Base-by-base conservation (phyloP, 1,140 invertebrate genomes). In the Hyposmocoma kahamanoa region DNA sequence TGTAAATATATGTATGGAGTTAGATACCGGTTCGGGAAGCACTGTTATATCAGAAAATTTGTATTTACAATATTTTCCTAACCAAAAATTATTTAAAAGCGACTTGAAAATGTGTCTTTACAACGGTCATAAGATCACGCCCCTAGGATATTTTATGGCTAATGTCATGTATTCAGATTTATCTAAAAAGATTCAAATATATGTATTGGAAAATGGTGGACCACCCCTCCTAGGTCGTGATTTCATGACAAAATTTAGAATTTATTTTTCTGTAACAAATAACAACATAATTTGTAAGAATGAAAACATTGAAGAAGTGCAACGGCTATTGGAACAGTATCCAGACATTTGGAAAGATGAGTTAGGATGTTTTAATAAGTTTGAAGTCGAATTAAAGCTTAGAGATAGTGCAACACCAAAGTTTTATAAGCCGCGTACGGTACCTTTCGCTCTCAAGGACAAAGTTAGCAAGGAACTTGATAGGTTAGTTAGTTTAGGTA, bases 381-480 rank as follows among this genome's bases (percentile, higher is more conserved):
- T 20, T 52, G 24, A 41, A 24, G 17, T 45, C 2, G 19, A 3
- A n/a, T 30, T 45, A n/a, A 28, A 19, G 26, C 24, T n/a, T 10
- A 34, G 15, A n/a, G 4, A 8, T 4, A 4, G n/a, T 10, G 32
- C 8, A 10, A 34, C 4, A 34, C 57, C 47, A 46, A 55, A 11
- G 26, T 54, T 32, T 30, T 48, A 34, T 47, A 55, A 51, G 41
- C 47, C 13, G n/a, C 48, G 26, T 8, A 22, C 10, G 28, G 43
- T 21, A 30, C 48, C 20, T 30, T 59, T 42, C n/a, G 36, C 43
- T 17, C 22, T 13, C 30, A 54, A 8, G 41, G 45, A 26, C 26
- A 49, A 38, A 56, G 59, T 36, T 43, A 67, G n/a, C 80, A 75
- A 67, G 73, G 74, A 10, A 67, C 73, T 24, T 79, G 76, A 20